Evolutionary conservation across 2,797 vertebrate species (phyloP).

Genomic region (Protonibea diacanthus): DNA sequence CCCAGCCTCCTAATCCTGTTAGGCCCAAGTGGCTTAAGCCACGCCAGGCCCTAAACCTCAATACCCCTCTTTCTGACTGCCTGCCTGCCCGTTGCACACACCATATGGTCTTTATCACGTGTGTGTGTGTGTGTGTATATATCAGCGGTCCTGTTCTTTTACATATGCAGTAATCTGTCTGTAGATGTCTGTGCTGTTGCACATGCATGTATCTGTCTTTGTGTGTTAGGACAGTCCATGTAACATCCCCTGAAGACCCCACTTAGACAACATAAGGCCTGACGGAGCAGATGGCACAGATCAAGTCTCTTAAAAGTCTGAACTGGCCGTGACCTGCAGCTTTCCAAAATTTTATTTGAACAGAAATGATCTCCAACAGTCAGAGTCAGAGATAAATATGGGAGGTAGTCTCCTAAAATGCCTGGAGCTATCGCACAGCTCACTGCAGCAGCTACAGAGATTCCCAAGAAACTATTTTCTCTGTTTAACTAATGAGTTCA

Average conservation of each 20-base stretch:
- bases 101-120: constrained; percentile 70
- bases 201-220: constrained; percentile 6
- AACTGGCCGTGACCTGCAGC: background rate
- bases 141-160: constrained; percentile 25
- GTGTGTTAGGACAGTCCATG: background rate
- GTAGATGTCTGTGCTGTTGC: constrained; percentile 30
- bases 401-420: background rate
- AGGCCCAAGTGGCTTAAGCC: constrained; percentile 82
- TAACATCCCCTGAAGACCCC: background rate
- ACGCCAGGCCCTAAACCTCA: constrained; percentile 76
- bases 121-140: constrained; percentile 29
- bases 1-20: constrained; percentile 83
- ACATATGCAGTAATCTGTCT: constrained; percentile 57
- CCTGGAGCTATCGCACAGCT: background rate
- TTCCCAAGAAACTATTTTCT: background rate
- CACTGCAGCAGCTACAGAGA: background rate
- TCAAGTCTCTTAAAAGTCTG: background rate
- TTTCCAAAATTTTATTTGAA: background rate
- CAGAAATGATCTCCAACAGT: background rate
- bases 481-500: constrained; percentile 5
- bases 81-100: constrained; percentile 54
- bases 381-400: background rate
- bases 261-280: background rate
- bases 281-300: background rate
- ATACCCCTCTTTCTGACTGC: constrained; percentile 71